A percentile compares a stretch with the other conserved stretches of the same genome.
phyloP scores from a whole-genome alignment of 1,140 invertebrate species.

The Pachyrhynchus sulphureomaculatus region DNA sequence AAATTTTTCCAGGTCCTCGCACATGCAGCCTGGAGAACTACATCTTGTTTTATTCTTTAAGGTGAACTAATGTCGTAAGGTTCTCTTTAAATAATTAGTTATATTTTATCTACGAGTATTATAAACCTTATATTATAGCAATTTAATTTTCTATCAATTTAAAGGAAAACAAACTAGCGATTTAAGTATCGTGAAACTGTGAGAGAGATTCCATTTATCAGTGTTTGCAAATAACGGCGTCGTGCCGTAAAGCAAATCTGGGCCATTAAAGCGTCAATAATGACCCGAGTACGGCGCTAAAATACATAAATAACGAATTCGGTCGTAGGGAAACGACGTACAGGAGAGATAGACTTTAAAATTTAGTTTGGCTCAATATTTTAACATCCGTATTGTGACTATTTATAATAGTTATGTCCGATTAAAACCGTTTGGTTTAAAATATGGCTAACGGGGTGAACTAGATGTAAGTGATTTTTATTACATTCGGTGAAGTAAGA shows the following conservation, averaged over 20 bases:
- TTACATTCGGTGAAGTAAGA: too few species aligned
- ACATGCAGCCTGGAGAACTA: too few species aligned
- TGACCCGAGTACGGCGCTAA: conserved; percentile 48
- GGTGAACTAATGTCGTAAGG: too few species aligned
- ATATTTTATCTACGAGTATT: too few species aligned
- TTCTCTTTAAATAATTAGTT: too few species aligned
- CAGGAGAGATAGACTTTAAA: conserved; percentile 33
- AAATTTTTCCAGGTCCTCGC: too few species aligned
- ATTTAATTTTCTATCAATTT: too few species aligned
- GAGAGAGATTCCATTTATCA: conserved; percentile 45
- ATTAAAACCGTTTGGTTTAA: conserved; percentile 3
- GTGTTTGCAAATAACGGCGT: conserved; percentile 51
- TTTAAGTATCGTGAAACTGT: not conserved
- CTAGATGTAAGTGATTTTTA: not conserved
- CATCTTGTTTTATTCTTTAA: too few species aligned
- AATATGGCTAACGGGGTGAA: conserved; percentile 6
- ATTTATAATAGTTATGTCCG: conserved; percentile 11
- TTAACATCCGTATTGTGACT: conserved; percentile 21
- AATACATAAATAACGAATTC: conserved; percentile 49
- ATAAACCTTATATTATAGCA: too few species aligned
- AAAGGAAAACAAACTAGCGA: too few species aligned
- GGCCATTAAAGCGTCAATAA: conserved; percentile 52
- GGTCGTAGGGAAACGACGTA: conserved; percentile 34
- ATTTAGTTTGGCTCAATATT: conserved; percentile 13
- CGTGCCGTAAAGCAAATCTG: conserved; percentile 47